Conservation (phyloP, 2,888 invertebrate species). For the Ectemnius lituratus region DNA sequence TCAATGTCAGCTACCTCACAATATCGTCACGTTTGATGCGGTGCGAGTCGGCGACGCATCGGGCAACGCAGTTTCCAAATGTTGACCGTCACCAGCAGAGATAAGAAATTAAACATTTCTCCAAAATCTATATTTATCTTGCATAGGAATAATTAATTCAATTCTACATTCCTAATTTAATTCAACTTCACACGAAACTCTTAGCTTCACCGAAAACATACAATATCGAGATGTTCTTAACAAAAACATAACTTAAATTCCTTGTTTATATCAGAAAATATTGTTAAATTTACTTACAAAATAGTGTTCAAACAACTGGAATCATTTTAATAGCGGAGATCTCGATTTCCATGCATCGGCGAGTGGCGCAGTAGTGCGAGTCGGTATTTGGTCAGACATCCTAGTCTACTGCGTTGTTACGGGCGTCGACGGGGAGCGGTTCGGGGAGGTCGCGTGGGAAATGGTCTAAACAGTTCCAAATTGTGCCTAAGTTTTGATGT, state of each 20-base stretch:
- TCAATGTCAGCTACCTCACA: slow-evolving; percentile 76
- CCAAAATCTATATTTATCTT: no score
- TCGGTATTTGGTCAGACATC: slow-evolving; percentile 18
- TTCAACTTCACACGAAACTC: no score
- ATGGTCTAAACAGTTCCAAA: slow-evolving; percentile 77
- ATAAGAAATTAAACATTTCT: no score
- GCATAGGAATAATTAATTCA: no score
- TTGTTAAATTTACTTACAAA: neutral
- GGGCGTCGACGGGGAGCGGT: slow-evolving; percentile 20
- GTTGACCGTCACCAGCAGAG: no score
- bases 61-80: slow-evolving; percentile 30
- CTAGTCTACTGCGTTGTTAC: slow-evolving; percentile 18
- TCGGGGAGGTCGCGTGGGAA: slow-evolving; percentile 49
- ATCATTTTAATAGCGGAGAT: neutral
- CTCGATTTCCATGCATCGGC: neutral
- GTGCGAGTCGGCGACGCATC: slow-evolving; percentile 44
- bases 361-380: neutral
- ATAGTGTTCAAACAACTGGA: neutral
- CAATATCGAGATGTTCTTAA: neutral
- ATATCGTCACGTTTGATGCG: slow-evolving; percentile 66
- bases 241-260: neutral
- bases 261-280: neutral
- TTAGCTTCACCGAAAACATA: no score
- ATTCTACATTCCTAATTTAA: no score
- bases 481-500: slow-evolving; percentile 77